These are phyloP conservation scores for Oreonectes daqikongensis DNA, from an alignment of 2,797 vertebrate genomes.

Conservation along the genomic window DNA sequence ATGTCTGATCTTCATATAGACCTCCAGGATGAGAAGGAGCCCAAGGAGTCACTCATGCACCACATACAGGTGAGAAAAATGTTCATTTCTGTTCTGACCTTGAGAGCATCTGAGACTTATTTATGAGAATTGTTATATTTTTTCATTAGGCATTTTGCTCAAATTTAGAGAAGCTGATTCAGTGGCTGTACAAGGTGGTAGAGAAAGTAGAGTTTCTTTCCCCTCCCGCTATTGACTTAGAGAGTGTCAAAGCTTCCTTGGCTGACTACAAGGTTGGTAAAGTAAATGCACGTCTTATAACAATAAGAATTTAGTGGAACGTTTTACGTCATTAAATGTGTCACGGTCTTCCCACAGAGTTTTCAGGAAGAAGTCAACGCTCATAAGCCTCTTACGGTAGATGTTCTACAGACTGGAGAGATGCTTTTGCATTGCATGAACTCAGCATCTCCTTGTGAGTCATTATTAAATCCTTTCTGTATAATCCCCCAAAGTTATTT, in stretches of 20 bases:
- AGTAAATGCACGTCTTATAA: background rate
- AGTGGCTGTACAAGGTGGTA: conserved; percentile 79
- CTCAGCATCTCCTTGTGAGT: conserved; percentile 82
- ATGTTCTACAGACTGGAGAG: conserved; percentile 83
- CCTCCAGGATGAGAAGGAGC: conserved; percentile 56
- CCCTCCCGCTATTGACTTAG: conserved; percentile 66
- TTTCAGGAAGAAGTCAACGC: conserved; percentile 84
- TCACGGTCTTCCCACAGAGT: conserved; percentile 69
- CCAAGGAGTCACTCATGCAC: conserved; percentile 77
- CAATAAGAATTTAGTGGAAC: background rate
- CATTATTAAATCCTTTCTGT: background rate
- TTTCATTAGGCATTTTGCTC: conserved; percentile 83
- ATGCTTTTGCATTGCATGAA: conserved; percentile 83
- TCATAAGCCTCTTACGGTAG: conserved; percentile 81
- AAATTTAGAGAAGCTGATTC: conserved; percentile 86
- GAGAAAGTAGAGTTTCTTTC: conserved; percentile 73
- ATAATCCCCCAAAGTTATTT: background rate
- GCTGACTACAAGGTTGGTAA: conserved; percentile 82
- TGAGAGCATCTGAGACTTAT: background rate
- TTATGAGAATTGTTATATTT: conserved; percentile 4
- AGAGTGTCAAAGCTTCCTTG: conserved; percentile 77
- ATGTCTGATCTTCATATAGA: conserved; percentile 52
- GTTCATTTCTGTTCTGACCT: background rate
- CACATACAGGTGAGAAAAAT: conserved; percentile 80
- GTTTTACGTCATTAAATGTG: background rate